Conservation (phyloP, 2,888 invertebrate genomes). For the Tinea trinotella region DNA sequence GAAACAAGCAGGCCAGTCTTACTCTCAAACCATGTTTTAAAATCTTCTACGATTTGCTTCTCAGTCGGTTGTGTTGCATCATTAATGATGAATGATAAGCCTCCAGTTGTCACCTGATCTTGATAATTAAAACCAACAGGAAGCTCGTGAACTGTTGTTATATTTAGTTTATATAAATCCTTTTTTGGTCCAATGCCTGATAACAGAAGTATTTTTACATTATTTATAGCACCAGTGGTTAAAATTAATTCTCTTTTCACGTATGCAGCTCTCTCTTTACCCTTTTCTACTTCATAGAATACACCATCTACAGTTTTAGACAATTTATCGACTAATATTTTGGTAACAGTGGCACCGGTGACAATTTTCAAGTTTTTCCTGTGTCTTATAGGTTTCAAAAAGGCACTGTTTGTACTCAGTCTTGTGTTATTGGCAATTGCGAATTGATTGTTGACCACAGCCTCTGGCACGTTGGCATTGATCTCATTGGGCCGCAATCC, state of each 20-base stretch:
- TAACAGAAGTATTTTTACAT: conserved; percentile 52
- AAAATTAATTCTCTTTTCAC: conserved; percentile 58
- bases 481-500: conserved; percentile 54
- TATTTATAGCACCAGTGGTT: conserved; percentile 59
- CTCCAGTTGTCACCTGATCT: conserved; percentile 62
- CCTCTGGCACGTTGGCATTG: conserved; percentile 56
- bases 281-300: conserved; percentile 54
- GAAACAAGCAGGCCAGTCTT: conserved; percentile 55
- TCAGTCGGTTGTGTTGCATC: conserved; percentile 48
- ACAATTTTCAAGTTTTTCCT: conserved; percentile 54
- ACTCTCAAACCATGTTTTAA: conserved; percentile 60
- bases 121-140: conserved; percentile 60
- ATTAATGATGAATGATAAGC: conserved; percentile 49
- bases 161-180: conserved; percentile 51
- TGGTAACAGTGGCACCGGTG: conserved; percentile 54
- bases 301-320: conserved; percentile 56
- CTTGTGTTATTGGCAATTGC: conserved; percentile 55
- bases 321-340: conserved; percentile 48
- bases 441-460: conserved; percentile 57
- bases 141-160: conserved; percentile 42
- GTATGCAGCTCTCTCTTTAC: conserved; percentile 52
- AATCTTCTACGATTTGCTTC: conserved; percentile 48
- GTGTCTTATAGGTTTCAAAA: conserved; percentile 51
- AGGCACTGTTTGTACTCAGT: conserved; percentile 56
- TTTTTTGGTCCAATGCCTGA: conserved; percentile 56